phyloP scores from a whole-genome alignment of 2,797 vertebrate genomes.

The Chaetophractus vellerosus region DNA sequence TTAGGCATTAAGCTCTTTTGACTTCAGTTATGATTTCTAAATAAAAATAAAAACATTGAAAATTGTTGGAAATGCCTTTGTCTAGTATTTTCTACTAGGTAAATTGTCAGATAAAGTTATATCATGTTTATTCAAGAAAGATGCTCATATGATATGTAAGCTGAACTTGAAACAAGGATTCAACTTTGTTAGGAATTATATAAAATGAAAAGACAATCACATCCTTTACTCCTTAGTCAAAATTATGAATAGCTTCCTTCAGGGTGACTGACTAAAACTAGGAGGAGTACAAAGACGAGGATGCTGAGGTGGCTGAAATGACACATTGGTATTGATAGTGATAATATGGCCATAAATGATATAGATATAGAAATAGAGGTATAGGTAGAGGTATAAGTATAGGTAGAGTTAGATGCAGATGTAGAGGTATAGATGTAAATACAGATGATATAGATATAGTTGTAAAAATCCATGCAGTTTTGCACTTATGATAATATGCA shows the following conservation, averaged over 20 bases:
- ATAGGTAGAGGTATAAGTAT: neutral
- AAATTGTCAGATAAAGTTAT: neutral
- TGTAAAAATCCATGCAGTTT: neutral
- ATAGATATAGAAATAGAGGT: neutral
- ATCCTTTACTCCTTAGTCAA: neutral
- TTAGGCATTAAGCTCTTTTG: neutral
- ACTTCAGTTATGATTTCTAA: neutral
- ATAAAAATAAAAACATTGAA: slow-evolving; percentile 46
- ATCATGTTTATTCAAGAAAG: neutral
- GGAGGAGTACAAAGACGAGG: neutral
- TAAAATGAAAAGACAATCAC: neutral
- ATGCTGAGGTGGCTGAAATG: neutral
- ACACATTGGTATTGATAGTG: neutral
- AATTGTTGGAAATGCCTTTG: neutral
- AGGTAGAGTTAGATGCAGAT: neutral
- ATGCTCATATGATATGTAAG: neutral
- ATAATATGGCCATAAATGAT: neutral
- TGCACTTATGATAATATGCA: neutral
- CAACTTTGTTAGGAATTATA: neutral
- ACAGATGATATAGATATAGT: neutral
- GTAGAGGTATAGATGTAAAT: too few relatives aligned
- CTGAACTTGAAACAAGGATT: neutral
- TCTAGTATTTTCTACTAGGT: neutral
- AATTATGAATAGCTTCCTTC: neutral
- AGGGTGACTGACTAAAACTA: neutral